Evolutionary conservation across 2,797 vertebrate species (phyloP).

Genomic region (Paguma larvata): DNA sequence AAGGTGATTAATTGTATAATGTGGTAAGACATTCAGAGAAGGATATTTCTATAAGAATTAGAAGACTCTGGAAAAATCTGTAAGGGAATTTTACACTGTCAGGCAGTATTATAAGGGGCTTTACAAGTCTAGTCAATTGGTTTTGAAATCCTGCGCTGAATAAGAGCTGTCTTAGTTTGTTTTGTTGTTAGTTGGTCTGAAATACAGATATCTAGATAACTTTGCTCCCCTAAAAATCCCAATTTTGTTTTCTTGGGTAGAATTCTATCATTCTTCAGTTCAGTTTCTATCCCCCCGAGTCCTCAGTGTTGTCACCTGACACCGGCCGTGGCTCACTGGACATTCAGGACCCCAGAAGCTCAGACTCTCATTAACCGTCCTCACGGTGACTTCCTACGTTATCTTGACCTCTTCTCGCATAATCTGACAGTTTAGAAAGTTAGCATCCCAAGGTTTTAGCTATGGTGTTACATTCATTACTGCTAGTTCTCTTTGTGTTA

Average conservation of each 20-base stretch:
- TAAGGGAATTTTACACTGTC: not conserved
- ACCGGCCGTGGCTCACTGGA: not conserved
- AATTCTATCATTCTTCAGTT: not conserved
- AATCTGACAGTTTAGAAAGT: not conserved
- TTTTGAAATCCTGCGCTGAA: not conserved
- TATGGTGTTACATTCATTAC: not conserved
- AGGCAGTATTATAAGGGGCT: not conserved
- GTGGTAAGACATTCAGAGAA: not conserved
- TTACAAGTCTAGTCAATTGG: not conserved
- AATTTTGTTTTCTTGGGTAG: not conserved
- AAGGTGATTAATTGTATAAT: not conserved
- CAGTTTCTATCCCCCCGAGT: not conserved
- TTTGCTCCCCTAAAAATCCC: not conserved
- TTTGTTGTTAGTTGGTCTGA: not conserved
- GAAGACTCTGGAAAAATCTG: not conserved
- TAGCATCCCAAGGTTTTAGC: not conserved
- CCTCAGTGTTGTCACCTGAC: not conserved
- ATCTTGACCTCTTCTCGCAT: not conserved
- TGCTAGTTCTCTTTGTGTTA: not conserved
- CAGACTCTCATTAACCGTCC: not conserved
- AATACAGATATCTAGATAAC: not conserved
- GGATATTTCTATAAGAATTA: not conserved
- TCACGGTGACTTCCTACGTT: not conserved
- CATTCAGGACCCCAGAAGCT: not conserved
- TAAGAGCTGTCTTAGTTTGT: not conserved